These are phyloP conservation scores for Oreochromis tanganicae DNA, from an alignment of 2,113 vertebrate species.

Conservation along the genomic window DNA sequence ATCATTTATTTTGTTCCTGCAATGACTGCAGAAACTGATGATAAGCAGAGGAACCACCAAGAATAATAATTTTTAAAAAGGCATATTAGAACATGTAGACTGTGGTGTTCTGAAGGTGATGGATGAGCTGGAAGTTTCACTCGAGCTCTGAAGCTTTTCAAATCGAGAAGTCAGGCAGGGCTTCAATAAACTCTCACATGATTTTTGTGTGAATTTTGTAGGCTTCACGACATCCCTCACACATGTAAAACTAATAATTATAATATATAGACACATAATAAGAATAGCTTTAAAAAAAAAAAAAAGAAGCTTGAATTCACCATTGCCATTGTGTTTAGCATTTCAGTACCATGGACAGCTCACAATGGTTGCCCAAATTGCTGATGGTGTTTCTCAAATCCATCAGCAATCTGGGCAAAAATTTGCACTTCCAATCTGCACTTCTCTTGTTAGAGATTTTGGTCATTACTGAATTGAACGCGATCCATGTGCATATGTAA, in stretches of 20 bases:
- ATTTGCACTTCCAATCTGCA: not conserved
- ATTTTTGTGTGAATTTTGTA: not conserved
- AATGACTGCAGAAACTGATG: not conserved
- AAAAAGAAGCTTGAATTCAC: not conserved
- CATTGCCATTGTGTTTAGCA: not conserved
- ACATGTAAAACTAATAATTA: not conserved
- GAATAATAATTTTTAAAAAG: too few species aligned
- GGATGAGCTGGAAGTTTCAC: not conserved
- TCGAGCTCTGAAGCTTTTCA: not conserved
- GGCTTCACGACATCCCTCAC: not conserved
- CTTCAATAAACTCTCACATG: not conserved
- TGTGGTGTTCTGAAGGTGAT: too few species aligned
- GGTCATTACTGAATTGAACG: not conserved
- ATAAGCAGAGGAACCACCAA: not conserved
- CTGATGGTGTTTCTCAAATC: not conserved
- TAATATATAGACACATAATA: not conserved
- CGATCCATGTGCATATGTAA: not conserved
- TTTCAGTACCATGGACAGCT: not conserved
- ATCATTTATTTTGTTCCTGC: not conserved
- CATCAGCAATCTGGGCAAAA: not conserved
- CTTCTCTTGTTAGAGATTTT: not conserved
- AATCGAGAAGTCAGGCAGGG: not conserved
- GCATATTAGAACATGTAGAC: too few species aligned
- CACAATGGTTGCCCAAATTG: not conserved
- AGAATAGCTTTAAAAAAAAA: accelerated